Evolutionary conservation across 2,888 invertebrate genomes (phyloP).

Genomic region (Listrodromus nycthemerus): DNA sequence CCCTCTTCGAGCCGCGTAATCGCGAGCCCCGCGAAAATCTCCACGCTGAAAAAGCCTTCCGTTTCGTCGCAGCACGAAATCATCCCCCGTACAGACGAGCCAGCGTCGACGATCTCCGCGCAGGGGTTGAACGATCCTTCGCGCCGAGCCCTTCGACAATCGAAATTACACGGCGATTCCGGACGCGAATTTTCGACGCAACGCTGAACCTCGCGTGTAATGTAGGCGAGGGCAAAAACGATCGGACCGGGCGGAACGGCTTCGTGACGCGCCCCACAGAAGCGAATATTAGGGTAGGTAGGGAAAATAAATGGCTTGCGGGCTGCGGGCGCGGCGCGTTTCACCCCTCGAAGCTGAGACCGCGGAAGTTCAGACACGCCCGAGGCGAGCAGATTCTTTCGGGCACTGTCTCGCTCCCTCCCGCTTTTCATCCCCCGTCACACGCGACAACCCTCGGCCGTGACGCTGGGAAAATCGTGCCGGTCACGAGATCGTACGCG

Average conservation of each 20-base stretch:
- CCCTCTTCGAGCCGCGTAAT: constrained; percentile 63
- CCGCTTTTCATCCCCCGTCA: constrained; percentile 8
- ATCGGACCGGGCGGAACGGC: constrained; percentile 40
- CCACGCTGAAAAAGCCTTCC: neutral
- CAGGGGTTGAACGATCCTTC: constrained; percentile 54
- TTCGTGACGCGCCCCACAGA: constrained; percentile 36
- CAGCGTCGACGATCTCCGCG: constrained; percentile 34
- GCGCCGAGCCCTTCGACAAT: constrained; percentile 64
- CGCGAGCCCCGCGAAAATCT: constrained; percentile 37
- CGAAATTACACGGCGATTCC: constrained; percentile 76
- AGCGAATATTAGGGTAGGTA: constrained; percentile 65
- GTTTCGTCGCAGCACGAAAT: constrained; percentile 17
- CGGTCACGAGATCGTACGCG: constrained; percentile 60
- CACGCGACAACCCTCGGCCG: constrained; percentile 47
- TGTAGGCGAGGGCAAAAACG: constrained; percentile 44
- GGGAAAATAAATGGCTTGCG: constrained; percentile 68
- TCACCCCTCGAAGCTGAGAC: constrained; percentile 45
- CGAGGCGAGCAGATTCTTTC: constrained; percentile 21
- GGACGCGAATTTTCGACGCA: constrained; percentile 62
- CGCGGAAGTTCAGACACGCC: constrained; percentile 50
- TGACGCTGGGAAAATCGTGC: constrained; percentile 21
- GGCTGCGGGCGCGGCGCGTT: constrained; percentile 55
- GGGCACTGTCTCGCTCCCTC: neutral
- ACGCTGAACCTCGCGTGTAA: neutral
- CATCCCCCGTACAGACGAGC: constrained; percentile 12